These are phyloP conservation scores for Clarias magur DNA, from an alignment of 2,113 vertebrate species.

Conservation along the genomic window DNA sequence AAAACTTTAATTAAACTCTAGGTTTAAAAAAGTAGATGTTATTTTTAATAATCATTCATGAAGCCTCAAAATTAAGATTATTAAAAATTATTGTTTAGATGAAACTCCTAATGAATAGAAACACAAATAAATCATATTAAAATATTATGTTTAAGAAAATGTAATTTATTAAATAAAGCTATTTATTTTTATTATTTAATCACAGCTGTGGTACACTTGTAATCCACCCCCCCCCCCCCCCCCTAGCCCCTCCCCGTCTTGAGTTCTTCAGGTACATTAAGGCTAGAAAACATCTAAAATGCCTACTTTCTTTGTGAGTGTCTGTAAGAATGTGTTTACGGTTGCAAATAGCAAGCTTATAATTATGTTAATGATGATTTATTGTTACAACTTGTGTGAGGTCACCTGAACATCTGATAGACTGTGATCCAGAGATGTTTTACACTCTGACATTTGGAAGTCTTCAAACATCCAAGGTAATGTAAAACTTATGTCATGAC, in stretches of 20 bases:
- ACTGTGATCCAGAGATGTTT: background rate
- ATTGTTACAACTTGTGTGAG: background rate
- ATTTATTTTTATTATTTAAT: no score
- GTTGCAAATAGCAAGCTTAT: background rate
- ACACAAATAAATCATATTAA: no score
- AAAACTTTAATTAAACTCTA: background rate
- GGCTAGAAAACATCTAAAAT: no score
- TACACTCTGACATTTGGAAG: no score
- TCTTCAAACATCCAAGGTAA: no score
- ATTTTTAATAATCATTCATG: background rate
- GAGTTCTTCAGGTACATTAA: no score
- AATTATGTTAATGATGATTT: background rate
- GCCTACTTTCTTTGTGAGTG: background rate
- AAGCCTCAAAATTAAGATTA: background rate
- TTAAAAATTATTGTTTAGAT: background rate
- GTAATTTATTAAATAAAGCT: no score
- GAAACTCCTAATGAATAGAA: background rate
- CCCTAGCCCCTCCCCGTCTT: no score
- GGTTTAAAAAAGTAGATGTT: background rate
- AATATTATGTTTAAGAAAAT: no score
- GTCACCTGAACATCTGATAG: background rate
- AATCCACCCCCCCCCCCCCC: no score
- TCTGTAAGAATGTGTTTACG: background rate
- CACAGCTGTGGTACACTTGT: background rate
- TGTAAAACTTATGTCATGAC: no score